Percentiles rank a stretch among this genome's conserved stretches.
Conservation (phyloP, 2,797 vertebrate genomes). For the Lepidocolaptes lacrymiger region DNA sequence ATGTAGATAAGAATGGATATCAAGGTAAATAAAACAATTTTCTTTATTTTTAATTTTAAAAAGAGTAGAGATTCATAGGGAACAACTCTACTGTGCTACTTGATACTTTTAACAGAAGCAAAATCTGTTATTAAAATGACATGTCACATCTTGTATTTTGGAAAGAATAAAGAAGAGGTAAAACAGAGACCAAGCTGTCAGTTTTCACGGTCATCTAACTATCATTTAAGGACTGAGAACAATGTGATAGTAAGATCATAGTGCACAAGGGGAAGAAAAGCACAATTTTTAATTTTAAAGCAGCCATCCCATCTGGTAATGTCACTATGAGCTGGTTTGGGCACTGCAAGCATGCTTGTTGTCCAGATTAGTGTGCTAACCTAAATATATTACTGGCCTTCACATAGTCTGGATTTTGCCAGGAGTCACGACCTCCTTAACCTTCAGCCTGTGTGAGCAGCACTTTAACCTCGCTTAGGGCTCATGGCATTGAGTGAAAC, state of each 20-base stretch:
- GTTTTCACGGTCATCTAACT: neutral
- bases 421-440: neutral
- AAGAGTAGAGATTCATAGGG: neutral
- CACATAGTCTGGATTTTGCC: neutral
- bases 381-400: neutral
- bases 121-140: neutral
- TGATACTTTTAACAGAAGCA: neutral
- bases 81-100: neutral
- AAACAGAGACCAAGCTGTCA: neutral
- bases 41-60: neutral
- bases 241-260: neutral
- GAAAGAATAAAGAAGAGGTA: neutral
- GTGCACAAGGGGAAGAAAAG: neutral
- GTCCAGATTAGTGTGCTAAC: neutral
- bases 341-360: neutral
- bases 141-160: neutral
- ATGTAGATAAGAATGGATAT: slow-evolving; percentile 93
- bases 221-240: neutral
- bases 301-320: neutral
- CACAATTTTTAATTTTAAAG: neutral
- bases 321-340: neutral
- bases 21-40: slow-evolving; percentile 80
- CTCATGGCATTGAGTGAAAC: neutral
- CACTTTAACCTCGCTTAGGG: neutral
- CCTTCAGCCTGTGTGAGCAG: neutral